Percentiles rank a stretch among this genome's conserved stretches.
phyloP scores from a whole-genome alignment of 1,140 invertebrate species.

The Agrypnia vestita region DNA sequence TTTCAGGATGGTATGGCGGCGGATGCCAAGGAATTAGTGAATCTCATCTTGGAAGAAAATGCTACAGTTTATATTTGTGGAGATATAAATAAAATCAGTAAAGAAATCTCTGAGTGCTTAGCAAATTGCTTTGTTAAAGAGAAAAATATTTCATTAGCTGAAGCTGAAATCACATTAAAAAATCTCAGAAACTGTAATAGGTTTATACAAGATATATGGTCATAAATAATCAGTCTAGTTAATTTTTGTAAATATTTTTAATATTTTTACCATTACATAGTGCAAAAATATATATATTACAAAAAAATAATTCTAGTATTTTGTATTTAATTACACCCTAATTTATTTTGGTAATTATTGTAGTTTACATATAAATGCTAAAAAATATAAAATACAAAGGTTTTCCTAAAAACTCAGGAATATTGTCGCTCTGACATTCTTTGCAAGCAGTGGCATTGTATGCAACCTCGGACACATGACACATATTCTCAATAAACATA shows the following conservation, averaged over 20 bases:
- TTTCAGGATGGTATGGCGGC: slow-evolving; percentile 74
- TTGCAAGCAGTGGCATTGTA: slow-evolving; percentile 21
- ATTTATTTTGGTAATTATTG: slow-evolving; percentile 34
- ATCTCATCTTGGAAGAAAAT: slow-evolving; percentile 73
- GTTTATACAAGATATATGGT: slow-evolving; percentile 75
- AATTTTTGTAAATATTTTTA: slow-evolving; percentile 37
- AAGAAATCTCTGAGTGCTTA: slow-evolving; percentile 78
- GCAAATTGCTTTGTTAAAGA: slow-evolving; percentile 72
- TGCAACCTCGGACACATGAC: slow-evolving; percentile 17
- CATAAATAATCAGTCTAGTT: slow-evolving; percentile 63
- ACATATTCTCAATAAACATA: background rate
- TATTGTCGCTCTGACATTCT: slow-evolving; percentile 10
- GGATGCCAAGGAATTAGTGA: slow-evolving; percentile 69
- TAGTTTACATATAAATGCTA: slow-evolving; percentile 15
- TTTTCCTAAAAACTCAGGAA: slow-evolving; percentile 27
- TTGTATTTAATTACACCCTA: slow-evolving; percentile 15
- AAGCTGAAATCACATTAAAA: slow-evolving; percentile 66
- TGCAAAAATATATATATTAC: slow-evolving; percentile 37
- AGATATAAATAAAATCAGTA: slow-evolving; percentile 82
- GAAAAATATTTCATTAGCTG: slow-evolving; percentile 64
- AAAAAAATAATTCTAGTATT: slow-evolving; percentile 30
- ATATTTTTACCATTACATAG: slow-evolving; percentile 39
- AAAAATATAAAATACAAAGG: slow-evolving; percentile 18
- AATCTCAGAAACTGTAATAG: slow-evolving; percentile 69
- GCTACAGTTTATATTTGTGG: slow-evolving; percentile 85